phyloP scores from a whole-genome alignment of 2,888 invertebrate genomes.

The Liodrosophila aerea region DNA sequence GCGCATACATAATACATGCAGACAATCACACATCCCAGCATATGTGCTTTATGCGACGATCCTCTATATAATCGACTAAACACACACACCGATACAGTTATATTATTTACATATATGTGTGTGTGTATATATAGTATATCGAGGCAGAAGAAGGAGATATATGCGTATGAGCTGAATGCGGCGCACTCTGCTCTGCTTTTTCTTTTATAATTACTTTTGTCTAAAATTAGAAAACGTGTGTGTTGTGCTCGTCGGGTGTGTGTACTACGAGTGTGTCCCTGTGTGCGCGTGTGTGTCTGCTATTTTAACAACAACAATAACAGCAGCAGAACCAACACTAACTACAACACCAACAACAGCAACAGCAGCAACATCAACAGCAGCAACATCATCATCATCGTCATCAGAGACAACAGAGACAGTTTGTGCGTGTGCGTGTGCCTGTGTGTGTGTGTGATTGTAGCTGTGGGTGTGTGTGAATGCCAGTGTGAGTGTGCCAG shows the following conservation, averaged over 20 bases:
- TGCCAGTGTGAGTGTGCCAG: constrained; percentile 65
- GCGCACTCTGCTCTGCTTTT: constrained; percentile 79
- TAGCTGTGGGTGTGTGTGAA: constrained; percentile 23
- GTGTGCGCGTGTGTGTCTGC: constrained; percentile 22
- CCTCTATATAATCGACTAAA: constrained; percentile 62
- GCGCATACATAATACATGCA: constrained; percentile 39
- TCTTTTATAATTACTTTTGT: constrained; percentile 82
- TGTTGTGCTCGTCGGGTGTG: constrained; percentile 74
- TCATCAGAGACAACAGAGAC: constrained; percentile 59
- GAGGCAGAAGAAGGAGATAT: constrained; percentile 73
- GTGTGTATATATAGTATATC: constrained; percentile 53
- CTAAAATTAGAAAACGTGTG: constrained; percentile 83
- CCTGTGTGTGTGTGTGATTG: background rate
- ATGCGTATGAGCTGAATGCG: constrained; percentile 73
- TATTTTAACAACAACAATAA: constrained; percentile 64
- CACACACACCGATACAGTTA: constrained; percentile 26
- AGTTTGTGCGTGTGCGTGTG: constrained; percentile 9
- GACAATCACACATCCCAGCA: constrained; percentile 1
- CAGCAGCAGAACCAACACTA: constrained; percentile 9
- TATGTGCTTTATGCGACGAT: constrained; percentile 59
- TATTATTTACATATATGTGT: constrained; percentile 30
- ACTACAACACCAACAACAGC: constrained; percentile 44
- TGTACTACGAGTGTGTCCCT: constrained; percentile 67
- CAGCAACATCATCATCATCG: constrained; percentile 46
- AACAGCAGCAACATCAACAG: constrained; percentile 58